Percentiles rank a stretch among this genome's conserved stretches.
Conservation (phyloP, 2,888 invertebrate genomes). For the Dryococelus australis region DNA sequence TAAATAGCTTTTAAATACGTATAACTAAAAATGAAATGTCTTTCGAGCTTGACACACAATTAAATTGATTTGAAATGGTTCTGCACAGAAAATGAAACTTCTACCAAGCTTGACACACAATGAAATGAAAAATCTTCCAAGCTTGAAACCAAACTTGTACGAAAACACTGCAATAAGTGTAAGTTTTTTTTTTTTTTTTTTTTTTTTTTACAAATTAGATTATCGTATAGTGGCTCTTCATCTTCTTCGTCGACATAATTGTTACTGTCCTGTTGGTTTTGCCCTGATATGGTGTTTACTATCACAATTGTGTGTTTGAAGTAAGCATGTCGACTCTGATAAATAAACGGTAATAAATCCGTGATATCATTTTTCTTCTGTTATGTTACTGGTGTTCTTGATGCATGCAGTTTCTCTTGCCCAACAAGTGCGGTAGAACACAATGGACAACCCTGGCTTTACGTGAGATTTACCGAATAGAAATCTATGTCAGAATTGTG, state of each 20-base stretch:
- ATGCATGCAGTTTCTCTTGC: slow-evolving; percentile 19
- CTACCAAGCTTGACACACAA: no score
- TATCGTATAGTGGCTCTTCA: background rate
- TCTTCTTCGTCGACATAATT: background rate
- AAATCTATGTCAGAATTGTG: slow-evolving; percentile 32
- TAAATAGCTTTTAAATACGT: no score
- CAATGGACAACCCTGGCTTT: slow-evolving; percentile 6
- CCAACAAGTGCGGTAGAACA: background rate
- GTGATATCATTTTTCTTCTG: background rate
- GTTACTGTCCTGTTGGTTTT: background rate
- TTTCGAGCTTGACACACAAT: no score
- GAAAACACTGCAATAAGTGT: no score
- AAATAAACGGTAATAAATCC: slow-evolving; percentile 27
- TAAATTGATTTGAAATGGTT: no score
- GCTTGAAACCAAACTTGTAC: no score
- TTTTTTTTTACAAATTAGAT: no score
- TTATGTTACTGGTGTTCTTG: slow-evolving; percentile 5
- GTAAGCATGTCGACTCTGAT: background rate
- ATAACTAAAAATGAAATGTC: no score
- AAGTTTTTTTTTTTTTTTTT: no score
- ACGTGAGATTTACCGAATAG: background rate
- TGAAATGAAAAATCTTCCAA: no score
- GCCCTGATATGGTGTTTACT: slow-evolving; percentile 1
- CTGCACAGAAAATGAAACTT: no score
- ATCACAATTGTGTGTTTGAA: slow-evolving; percentile 2